Evolutionary conservation across 2,113 vertebrate species (phyloP).

Genomic region (Psammodynastes pulverulentus): DNA sequence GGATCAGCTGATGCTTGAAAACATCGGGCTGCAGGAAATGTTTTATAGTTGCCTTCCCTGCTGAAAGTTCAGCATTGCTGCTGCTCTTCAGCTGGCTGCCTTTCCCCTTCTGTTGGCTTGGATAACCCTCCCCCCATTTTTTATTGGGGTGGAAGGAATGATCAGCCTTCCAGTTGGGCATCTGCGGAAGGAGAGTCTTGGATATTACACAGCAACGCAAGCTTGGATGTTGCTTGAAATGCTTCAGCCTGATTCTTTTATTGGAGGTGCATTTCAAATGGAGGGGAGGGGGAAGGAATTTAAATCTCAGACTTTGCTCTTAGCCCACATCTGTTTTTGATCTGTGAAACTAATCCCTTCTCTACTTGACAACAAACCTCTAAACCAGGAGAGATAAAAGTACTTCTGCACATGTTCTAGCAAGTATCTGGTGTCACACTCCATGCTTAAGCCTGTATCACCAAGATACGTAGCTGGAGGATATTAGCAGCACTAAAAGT

Average conservation of each 20-base stretch:
- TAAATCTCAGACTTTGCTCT: neutral
- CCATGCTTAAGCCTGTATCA: neutral
- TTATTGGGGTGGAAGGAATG: constrained; percentile 58
- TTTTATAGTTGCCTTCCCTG: constrained; percentile 77
- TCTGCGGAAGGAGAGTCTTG: constrained; percentile 55
- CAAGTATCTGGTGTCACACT: constrained; percentile 49
- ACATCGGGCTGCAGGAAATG: constrained; percentile 77
- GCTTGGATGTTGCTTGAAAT: constrained; percentile 41
- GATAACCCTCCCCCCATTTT: constrained; percentile 49
- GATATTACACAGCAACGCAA: constrained; percentile 66
- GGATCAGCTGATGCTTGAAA: constrained; percentile 72
- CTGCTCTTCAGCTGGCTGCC: constrained; percentile 71
- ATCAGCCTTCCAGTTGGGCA: constrained; percentile 69
- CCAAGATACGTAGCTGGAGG: constrained; percentile 38
- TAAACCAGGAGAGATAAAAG: constrained; percentile 46
- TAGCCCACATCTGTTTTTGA: constrained; percentile 41
- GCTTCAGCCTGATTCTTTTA: constrained; percentile 51
- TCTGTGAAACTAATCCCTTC: constrained; percentile 44
- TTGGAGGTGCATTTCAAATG: constrained; percentile 26
- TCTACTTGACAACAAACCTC: constrained; percentile 48
- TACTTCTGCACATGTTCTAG: constrained; percentile 56
- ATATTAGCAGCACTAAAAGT: constrained; percentile 27
- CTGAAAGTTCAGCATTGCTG: constrained; percentile 69
- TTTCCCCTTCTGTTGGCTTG: constrained; percentile 68
- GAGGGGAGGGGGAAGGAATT: neutral